Evolutionary conservation across 2,888 invertebrate species (phyloP).

Genomic region (Brachyopa scutellaris): DNA sequence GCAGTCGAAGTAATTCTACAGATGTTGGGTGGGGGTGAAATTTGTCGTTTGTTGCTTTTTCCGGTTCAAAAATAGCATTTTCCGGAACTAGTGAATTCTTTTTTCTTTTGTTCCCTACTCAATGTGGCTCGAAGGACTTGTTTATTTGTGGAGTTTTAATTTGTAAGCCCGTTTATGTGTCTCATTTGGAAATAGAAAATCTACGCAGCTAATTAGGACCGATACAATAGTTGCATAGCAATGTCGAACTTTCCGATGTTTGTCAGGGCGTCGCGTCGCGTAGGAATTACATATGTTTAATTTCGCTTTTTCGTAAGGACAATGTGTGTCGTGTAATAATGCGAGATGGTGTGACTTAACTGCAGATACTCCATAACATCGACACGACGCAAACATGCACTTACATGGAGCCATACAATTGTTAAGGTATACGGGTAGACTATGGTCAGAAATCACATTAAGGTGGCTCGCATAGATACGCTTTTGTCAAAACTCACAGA

Average conservation of each 20-base stretch:
- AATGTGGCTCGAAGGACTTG: slow-evolving; percentile 6
- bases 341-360: not conserved
- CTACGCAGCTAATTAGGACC: slow-evolving; percentile 19
- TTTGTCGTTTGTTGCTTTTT: slow-evolving; percentile 51
- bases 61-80: slow-evolving; percentile 7
- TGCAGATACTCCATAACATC: not conserved
- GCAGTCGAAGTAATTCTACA: slow-evolving; percentile 28
- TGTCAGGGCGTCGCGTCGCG: no score
- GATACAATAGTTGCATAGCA: not conserved
- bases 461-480: slow-evolving; percentile 50
- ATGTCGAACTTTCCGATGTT: no score
- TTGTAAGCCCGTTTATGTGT: slow-evolving; percentile 14
- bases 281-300: no score
- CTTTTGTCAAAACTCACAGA: slow-evolving; percentile 34
- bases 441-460: slow-evolving; percentile 46
- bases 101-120: slow-evolving; percentile 22
- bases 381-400: no score
- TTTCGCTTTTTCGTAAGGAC: slow-evolving; percentile 26
- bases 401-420: no score
- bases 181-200: not conserved
- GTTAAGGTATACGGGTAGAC: not conserved
- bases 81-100: not conserved
- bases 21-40: slow-evolving; percentile 43
- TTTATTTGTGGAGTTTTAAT: slow-evolving; percentile 39
- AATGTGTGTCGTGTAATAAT: slow-evolving; percentile 7